Percentiles rank a stretch among this genome's conserved stretches.
phyloP scores from a whole-genome alignment of 1,140 invertebrate genomes.

The Muscidifurax raptorellus region DNA sequence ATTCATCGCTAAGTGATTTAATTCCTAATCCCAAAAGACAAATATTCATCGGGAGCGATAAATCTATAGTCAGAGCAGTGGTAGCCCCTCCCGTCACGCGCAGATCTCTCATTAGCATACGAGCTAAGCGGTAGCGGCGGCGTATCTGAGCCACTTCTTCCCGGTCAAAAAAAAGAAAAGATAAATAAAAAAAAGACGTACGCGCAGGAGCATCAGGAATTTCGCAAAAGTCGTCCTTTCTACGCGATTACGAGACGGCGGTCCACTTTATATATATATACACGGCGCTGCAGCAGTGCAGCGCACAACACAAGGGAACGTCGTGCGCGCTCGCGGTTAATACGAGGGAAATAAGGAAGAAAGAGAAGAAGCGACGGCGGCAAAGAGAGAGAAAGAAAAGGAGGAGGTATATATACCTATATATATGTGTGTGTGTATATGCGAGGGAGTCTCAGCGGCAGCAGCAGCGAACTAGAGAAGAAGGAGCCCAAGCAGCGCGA shows the following conservation, averaged over 20 bases:
- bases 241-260: not conserved
- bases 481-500: not conserved
- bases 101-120: too few relatives aligned
- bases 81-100: too few relatives aligned
- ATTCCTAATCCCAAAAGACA: too few relatives aligned
- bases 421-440: too few relatives aligned
- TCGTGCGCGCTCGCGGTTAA: not conserved
- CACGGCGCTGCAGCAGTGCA: not conserved
- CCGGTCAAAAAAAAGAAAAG: not conserved
- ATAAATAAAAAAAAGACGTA: not conserved
- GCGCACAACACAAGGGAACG: not conserved
- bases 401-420: not conserved
- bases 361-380: not conserved
- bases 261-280: too few relatives aligned
- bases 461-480: not conserved
- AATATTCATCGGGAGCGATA: too few relatives aligned
- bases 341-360: constrained; percentile 9
- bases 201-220: not conserved
- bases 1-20: too few relatives aligned
- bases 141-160: too few relatives aligned
- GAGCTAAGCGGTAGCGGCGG: not conserved
- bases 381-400: not conserved
- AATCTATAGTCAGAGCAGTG: too few relatives aligned
- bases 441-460: not conserved
- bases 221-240: not conserved